These are phyloP conservation scores for Percopsis transmontana DNA, from an alignment of 2,113 vertebrate species.

Conservation along the genomic window DNA sequence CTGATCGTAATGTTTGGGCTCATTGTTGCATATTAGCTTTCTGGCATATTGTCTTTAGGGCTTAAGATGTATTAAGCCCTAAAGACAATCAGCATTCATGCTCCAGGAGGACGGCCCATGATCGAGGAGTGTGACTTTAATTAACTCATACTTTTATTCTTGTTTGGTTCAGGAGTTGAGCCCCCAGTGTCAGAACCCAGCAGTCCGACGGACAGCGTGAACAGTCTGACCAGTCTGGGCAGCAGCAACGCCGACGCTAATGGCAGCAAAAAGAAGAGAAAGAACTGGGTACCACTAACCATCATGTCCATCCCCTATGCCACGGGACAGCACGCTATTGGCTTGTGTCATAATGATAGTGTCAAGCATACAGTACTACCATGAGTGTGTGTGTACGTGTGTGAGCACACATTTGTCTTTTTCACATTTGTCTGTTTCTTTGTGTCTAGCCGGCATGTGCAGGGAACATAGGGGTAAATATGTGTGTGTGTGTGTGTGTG, in stretches of 20 bases:
- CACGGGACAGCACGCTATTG: background rate
- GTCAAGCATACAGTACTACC: background rate
- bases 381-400: slow-evolving; percentile 16
- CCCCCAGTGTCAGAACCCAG: slow-evolving; percentile 81
- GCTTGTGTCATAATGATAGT: no score
- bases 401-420: slow-evolving; percentile 5
- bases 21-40: no score
- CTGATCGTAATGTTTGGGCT: no score
- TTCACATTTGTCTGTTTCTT: background rate
- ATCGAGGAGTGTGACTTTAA: no score
- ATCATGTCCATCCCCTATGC: background rate
- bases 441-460: slow-evolving; percentile 3
- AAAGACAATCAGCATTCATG: background rate
- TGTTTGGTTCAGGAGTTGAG: slow-evolving; percentile 40
- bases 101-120: no score
- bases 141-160: no score
- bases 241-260: slow-evolving; percentile 72
- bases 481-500: background rate
- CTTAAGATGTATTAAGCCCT: no score
- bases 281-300: slow-evolving; percentile 84
- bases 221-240: slow-evolving; percentile 85
- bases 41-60: no score
- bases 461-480: background rate
- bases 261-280: slow-evolving; percentile 90
- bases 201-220: slow-evolving; percentile 88